These are phyloP conservation scores for Lanistes nyassanus DNA, from an alignment of 1,140 invertebrate genomes.

Conservation along the genomic window DNA sequence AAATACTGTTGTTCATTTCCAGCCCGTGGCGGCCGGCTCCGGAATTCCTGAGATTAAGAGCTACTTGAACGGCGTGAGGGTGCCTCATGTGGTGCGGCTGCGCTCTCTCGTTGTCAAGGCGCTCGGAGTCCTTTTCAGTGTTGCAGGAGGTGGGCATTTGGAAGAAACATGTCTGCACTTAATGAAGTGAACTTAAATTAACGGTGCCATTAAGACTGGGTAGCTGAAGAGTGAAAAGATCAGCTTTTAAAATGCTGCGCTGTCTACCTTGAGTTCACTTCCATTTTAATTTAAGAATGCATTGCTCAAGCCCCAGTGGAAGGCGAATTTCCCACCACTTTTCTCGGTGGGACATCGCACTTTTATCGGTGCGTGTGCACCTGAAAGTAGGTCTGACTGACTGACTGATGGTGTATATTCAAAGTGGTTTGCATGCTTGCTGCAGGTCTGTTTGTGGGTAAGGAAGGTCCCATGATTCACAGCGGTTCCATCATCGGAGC, in stretches of 20 bases:
- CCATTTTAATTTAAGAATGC: too few species aligned
- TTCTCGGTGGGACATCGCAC: too few species aligned
- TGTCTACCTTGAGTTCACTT: too few species aligned
- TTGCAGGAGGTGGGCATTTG: conserved; percentile 47
- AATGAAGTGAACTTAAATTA: too few species aligned
- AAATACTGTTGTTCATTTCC: conserved; percentile 16
- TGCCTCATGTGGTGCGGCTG: conserved; percentile 72
- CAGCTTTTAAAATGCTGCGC: too few species aligned
- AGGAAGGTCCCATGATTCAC: conserved; percentile 99
- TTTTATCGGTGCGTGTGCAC: neutral
- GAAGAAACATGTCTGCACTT: neutral
- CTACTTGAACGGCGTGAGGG: conserved; percentile 95
- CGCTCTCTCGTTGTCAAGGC: conserved; percentile 96
- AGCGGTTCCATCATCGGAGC: conserved; percentile 96
- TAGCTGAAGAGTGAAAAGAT: too few species aligned
- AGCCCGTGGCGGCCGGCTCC: conserved; percentile 92
- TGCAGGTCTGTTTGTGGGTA: conserved; percentile 58
- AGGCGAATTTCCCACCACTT: too few species aligned
- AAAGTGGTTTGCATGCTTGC: neutral
- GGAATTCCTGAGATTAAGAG: conserved; percentile 99
- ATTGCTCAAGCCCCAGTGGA: too few species aligned
- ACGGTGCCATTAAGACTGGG: too few species aligned
- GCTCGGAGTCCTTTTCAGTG: conserved; percentile 68
- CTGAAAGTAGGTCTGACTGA: neutral
- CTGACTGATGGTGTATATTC: neutral